Evolutionary conservation across 2,797 vertebrate species (phyloP).

Genomic region (Sebastolobus alascanus): DNA sequence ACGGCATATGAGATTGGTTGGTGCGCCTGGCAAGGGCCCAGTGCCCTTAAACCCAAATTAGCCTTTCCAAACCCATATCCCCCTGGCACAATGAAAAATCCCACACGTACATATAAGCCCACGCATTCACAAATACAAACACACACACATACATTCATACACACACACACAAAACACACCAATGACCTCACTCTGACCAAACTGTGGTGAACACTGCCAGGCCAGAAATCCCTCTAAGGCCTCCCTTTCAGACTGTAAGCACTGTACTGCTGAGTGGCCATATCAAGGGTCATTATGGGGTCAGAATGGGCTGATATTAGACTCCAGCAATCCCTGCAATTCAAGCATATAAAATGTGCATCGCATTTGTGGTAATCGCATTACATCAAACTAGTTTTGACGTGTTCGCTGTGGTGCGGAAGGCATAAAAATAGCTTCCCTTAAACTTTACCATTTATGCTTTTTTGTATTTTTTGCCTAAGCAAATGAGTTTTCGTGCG

Average conservation of each 20-base stretch:
- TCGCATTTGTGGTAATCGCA: constrained; percentile 48
- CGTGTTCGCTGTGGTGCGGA: constrained; percentile 51
- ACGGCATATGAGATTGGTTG: constrained; percentile 71
- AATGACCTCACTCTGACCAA: constrained; percentile 71
- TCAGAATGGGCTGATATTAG: constrained; percentile 60
- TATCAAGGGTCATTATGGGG: constrained; percentile 73
- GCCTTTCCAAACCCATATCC: constrained; percentile 80
- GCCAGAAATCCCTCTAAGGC: constrained; percentile 76
- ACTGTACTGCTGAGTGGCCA: constrained; percentile 73
- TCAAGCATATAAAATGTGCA: constrained; percentile 69
- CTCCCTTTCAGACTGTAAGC: constrained; percentile 73
- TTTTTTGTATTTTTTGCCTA: constrained; percentile 35
- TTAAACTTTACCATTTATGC: constrained; percentile 21
- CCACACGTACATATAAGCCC: constrained; percentile 52
- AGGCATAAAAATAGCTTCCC: constrained; percentile 59
- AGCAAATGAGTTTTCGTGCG: constrained; percentile 33
- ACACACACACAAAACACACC: constrained; percentile 29
- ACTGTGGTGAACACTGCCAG: constrained; percentile 64
- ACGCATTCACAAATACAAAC: constrained; percentile 50
- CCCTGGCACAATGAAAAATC: constrained; percentile 76
- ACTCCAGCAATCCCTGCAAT: constrained; percentile 66
- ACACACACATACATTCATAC: constrained; percentile 13
- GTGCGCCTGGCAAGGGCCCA: constrained; percentile 72
- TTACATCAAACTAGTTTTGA: constrained; percentile 61
- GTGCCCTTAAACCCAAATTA: constrained; percentile 82